Percentiles rank a stretch among this genome's conserved stretches.
Evolutionary conservation across 2,888 invertebrate species (phyloP).

Genomic region (Pandemis heparana): DNA sequence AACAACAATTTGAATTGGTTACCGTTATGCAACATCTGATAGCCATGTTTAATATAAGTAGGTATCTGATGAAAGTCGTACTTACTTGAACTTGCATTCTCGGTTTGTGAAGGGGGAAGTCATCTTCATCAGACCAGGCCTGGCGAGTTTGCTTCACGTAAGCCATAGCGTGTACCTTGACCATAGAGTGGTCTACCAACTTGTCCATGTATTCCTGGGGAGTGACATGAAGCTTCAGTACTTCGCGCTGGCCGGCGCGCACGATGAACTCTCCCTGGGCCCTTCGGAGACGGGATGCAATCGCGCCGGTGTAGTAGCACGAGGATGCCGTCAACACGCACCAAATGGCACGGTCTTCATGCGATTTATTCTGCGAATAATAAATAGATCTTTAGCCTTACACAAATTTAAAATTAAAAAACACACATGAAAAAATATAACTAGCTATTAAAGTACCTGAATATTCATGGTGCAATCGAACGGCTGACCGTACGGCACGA

Average conservation of each 20-base stretch:
- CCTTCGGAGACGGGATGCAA: slow-evolving; percentile 87
- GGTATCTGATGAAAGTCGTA: slow-evolving; percentile 53
- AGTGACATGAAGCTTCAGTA: slow-evolving; percentile 86
- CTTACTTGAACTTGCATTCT: slow-evolving; percentile 88
- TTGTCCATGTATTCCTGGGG: slow-evolving; percentile 89
- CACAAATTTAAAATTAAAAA: neutral
- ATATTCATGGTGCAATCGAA: slow-evolving; percentile 89
- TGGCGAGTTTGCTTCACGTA: slow-evolving; percentile 90
- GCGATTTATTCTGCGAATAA: slow-evolving; percentile 85
- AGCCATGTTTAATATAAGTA: slow-evolving; percentile 12
- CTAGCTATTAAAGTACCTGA: slow-evolving; percentile 68
- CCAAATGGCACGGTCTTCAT: slow-evolving; percentile 87
- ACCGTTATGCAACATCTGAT: neutral
- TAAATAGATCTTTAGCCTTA: neutral
- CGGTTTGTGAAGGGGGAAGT: slow-evolving; percentile 89
- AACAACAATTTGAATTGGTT: slow-evolving; percentile 22
- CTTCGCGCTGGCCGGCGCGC: slow-evolving; percentile 87
- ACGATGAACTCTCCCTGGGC: slow-evolving; percentile 87
- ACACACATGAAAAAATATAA: neutral
- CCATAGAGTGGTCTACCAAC: slow-evolving; percentile 89
- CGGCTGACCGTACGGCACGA: slow-evolving; percentile 87
- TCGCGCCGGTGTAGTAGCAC: slow-evolving; percentile 89
- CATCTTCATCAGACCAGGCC: slow-evolving; percentile 90
- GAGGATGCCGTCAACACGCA: slow-evolving; percentile 87
- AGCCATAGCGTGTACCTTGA: slow-evolving; percentile 90